Evolutionary conservation across 2,888 invertebrate species (phyloP).

Genomic region (Smittia aterrima): DNA sequence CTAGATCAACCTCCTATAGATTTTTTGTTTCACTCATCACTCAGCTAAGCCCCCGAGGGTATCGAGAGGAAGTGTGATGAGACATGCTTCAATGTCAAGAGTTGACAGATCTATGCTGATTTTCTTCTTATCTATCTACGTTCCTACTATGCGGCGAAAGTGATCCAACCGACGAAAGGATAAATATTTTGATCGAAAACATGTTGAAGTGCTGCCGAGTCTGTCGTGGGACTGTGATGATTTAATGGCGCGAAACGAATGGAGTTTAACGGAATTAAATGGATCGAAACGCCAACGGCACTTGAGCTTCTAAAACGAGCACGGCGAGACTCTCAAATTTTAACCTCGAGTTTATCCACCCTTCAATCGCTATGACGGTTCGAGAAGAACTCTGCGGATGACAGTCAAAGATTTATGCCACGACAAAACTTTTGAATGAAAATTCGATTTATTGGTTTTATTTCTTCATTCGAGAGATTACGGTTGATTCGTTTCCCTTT

Average conservation of each 20-base stretch:
- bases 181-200: too few relatives aligned
- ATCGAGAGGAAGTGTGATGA: too few relatives aligned
- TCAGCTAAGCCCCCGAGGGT: too few relatives aligned
- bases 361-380: not conserved
- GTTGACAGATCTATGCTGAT: too few relatives aligned
- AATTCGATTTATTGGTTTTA: conserved; percentile 12
- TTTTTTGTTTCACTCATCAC: too few relatives aligned
- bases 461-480: not conserved
- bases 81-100: too few relatives aligned
- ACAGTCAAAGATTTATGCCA: not conserved
- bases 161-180: too few relatives aligned
- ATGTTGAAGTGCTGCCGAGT: too few relatives aligned
- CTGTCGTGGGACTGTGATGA: not conserved
- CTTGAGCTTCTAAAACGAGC: not conserved
- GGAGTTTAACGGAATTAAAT: not conserved
- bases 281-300: not conserved
- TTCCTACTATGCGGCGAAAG: too few relatives aligned
- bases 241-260: not conserved
- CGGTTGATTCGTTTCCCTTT: not conserved
- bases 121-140: too few relatives aligned
- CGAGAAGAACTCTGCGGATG: not conserved
- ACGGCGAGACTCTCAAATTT: not conserved
- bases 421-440: not conserved
- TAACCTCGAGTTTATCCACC: not conserved
- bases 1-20: too few relatives aligned